A percentile compares a stretch with the other conserved stretches of the same genome.
phyloP scores from a whole-genome alignment of 1,140 invertebrate species.

The Brachionus rotundiformis region DNA sequence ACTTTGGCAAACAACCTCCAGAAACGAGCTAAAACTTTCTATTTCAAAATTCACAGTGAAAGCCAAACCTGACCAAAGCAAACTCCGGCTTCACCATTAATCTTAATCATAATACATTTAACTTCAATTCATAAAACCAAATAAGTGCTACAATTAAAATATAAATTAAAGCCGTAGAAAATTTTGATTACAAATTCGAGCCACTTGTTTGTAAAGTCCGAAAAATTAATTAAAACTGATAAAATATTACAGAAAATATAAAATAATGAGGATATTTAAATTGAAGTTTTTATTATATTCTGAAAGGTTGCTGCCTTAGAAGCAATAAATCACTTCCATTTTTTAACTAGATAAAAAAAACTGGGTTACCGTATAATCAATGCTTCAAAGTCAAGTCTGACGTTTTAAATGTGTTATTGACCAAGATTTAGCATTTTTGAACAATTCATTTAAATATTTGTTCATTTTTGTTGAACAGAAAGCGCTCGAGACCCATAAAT shows the following conservation, averaged over 20 bases:
- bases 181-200: neutral
- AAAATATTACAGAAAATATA: slow-evolving; percentile 6
- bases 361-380: neutral
- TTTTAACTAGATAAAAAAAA: slow-evolving; percentile 12
- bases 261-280: neutral
- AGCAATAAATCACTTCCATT: neutral
- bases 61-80: neutral
- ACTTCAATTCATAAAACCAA: neutral
- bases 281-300: slow-evolving; percentile 9
- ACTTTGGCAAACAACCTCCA: neutral
- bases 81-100: neutral
- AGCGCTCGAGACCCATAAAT: neutral
- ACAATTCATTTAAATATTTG: neutral
- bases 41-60: neutral
- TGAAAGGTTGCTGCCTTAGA: neutral
- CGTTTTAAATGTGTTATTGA: slow-evolving; percentile 8
- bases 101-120: slow-evolving; percentile 15
- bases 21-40: too few relatives aligned
- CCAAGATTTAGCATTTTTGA: neutral
- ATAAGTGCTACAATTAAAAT: neutral
- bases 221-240: neutral
- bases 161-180: neutral
- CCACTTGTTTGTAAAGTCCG: neutral
- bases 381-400: neutral
- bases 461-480: neutral